Conservation (phyloP, 2,888 invertebrate species). For the Trachelus tabidus region DNA sequence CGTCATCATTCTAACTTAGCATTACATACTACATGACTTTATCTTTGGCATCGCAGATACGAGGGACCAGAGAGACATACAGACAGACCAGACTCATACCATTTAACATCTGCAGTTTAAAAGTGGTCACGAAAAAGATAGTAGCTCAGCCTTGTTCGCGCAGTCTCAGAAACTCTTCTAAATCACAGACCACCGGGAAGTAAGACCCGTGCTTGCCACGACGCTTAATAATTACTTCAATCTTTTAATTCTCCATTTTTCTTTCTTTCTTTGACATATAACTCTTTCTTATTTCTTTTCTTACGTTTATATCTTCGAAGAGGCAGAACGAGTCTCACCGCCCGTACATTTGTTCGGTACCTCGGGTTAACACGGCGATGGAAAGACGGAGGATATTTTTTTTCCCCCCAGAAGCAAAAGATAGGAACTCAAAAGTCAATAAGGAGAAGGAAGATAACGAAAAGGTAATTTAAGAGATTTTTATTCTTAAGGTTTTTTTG, state of each 20-base stretch:
- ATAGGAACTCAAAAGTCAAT: background rate
- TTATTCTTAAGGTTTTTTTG: constrained; percentile 1
- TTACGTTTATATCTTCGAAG: background rate
- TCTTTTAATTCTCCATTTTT: background rate
- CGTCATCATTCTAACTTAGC: constrained; percentile 42
- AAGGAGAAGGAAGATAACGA: background rate
- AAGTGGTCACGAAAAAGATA: background rate
- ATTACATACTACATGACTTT: constrained; percentile 42
- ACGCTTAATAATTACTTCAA: background rate
- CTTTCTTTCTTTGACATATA: background rate
- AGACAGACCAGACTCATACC: background rate
- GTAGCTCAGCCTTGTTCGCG: constrained; percentile 12
- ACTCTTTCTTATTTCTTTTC: background rate
- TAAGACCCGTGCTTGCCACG: background rate
- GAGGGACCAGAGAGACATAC: background rate
- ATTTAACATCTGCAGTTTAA: background rate
- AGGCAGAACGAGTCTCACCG: background rate
- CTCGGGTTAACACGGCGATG: background rate
- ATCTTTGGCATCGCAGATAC: constrained; percentile 44
- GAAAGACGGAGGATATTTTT: background rate
- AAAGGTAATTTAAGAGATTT: background rate
- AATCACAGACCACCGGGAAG: constrained; percentile 11
- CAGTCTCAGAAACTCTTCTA: constrained; percentile 13
- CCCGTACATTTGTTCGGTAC: background rate
- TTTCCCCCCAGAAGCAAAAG: background rate